Percentiles rank a stretch among this genome's conserved stretches.
These are phyloP conservation scores for Tridacna gigas DNA, from an alignment of 2,888 invertebrate species.

Conservation along the genomic window DNA sequence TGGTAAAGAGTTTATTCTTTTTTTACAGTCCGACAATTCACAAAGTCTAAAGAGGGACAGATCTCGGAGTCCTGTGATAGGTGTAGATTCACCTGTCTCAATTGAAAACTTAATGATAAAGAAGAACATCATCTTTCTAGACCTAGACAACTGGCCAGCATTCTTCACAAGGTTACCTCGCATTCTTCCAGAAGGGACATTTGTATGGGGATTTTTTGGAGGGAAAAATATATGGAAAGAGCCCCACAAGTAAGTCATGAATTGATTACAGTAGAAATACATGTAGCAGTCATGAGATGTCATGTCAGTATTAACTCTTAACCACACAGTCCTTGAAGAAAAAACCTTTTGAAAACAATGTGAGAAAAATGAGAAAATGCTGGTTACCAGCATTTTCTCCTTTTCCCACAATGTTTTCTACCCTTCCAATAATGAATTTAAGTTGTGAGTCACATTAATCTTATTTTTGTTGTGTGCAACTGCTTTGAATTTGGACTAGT, in stretches of 20 bases:
- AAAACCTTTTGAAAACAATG: not conserved
- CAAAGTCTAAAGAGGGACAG: constrained; percentile 32
- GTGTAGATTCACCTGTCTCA: constrained; percentile 19
- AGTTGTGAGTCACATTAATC: too few species aligned
- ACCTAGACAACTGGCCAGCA: constrained; percentile 72
- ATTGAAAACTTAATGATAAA: constrained; percentile 62
- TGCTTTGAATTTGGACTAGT: too few species aligned
- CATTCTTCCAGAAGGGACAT: constrained; percentile 66
- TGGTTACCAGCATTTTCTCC: not conserved
- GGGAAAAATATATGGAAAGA: constrained; percentile 64
- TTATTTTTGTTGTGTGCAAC: too few species aligned
- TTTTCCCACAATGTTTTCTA: not conserved
- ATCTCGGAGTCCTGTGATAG: constrained; percentile 39
- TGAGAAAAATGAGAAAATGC: not conserved
- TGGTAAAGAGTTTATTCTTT: too few species aligned
- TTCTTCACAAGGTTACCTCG: constrained; percentile 70
- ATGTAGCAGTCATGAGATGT: too few species aligned
- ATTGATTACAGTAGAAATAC: too few species aligned
- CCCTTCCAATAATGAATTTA: too few species aligned
- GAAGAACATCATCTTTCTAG: constrained; percentile 73
- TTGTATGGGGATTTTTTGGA: constrained; percentile 75
- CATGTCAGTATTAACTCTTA: too few species aligned
- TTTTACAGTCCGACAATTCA: constrained; percentile 6
- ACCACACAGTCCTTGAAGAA: too few species aligned
- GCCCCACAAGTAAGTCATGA: constrained; percentile 57